These are phyloP conservation scores for Trachelus troglodyta DNA, from an alignment of 2,888 invertebrate species.

Conservation along the genomic window DNA sequence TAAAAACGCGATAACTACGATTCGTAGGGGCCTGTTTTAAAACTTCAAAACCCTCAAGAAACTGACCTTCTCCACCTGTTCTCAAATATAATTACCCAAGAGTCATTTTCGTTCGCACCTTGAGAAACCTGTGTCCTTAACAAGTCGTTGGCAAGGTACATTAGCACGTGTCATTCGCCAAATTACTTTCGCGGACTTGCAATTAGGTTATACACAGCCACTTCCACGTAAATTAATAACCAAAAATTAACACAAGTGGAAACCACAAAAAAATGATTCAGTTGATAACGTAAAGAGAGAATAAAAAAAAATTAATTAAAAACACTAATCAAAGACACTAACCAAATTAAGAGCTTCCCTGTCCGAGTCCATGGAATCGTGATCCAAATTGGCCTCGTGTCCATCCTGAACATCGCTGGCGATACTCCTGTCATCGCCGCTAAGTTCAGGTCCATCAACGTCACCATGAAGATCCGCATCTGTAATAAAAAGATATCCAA, in stretches of 20 bases:
- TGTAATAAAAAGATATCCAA: constrained; percentile 57
- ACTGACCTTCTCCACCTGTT: constrained; percentile 45
- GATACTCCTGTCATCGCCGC: constrained; percentile 73
- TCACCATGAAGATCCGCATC: constrained; percentile 74
- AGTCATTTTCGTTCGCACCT: constrained; percentile 36
- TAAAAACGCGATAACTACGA: not conserved
- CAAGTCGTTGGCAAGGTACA: not conserved
- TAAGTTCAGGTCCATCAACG: constrained; percentile 71
- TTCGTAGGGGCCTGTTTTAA: not conserved
- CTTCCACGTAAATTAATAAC: not conserved
- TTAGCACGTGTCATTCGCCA: not conserved
- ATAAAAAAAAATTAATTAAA: not conserved
- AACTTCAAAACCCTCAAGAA: constrained; percentile 2
- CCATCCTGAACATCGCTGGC: constrained; percentile 70
- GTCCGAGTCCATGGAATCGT: constrained; percentile 75
- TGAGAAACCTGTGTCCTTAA: not conserved
- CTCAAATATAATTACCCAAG: constrained; percentile 41
- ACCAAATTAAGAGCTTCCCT: constrained; percentile 75
- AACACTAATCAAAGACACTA: constrained; percentile 47
- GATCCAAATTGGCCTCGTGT: constrained; percentile 68
- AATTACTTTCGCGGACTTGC: not conserved
- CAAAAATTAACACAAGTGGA: not conserved
- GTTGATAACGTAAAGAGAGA: not conserved
- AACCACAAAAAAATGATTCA: not conserved
- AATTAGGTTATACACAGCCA: not conserved